These are phyloP conservation scores for Bombycilla garrulus DNA, from an alignment of 2,113 vertebrate species.

Conservation along the genomic window DNA sequence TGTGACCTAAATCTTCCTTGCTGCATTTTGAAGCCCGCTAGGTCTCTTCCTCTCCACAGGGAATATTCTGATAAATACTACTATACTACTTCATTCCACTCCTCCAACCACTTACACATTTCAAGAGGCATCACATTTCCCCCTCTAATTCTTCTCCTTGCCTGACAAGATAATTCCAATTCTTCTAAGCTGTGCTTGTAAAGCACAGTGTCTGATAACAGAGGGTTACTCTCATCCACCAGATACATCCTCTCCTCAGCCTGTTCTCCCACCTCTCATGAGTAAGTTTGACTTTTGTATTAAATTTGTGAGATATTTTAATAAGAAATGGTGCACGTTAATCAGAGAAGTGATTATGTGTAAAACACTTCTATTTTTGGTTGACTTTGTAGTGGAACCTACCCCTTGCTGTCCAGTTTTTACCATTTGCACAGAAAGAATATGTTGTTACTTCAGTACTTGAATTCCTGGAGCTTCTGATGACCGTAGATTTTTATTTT, in stretches of 20 bases:
- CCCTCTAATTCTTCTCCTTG: neutral
- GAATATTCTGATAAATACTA: neutral
- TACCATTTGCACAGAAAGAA: neutral
- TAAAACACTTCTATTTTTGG: neutral
- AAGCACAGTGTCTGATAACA: neutral
- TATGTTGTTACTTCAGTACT: neutral
- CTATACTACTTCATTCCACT: neutral
- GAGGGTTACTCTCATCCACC: neutral
- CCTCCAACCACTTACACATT: neutral
- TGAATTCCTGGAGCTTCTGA: neutral
- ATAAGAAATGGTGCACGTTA: neutral
- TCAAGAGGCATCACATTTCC: neutral
- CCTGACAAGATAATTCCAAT: neutral
- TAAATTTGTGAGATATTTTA: neutral
- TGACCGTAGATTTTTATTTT: neutral
- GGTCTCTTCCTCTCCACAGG: neutral
- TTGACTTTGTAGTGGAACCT: neutral
- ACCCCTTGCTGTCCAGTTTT: neutral
- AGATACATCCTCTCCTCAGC: neutral
- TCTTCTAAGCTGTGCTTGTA: neutral
- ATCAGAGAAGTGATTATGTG: neutral
- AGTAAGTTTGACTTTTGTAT: neutral
- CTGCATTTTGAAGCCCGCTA: neutral
- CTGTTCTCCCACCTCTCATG: neutral
- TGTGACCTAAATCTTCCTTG: neutral